These are phyloP conservation scores for Abscondita cerata DNA, from an alignment of 2,888 invertebrate genomes.

Conservation along the genomic window DNA sequence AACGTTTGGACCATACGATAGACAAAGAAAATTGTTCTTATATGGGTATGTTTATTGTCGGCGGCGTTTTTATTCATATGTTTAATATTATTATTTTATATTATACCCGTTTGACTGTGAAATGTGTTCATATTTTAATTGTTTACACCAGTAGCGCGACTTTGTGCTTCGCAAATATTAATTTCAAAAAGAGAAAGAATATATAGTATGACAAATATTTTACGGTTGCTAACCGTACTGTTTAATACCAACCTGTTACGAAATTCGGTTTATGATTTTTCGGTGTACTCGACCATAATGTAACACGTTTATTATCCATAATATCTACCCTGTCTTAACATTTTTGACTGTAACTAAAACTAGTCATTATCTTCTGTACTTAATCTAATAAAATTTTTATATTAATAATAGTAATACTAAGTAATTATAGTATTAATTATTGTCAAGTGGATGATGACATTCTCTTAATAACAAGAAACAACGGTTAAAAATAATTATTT, in stretches of 20 bases:
- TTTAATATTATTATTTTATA: slow-evolving; percentile 83
- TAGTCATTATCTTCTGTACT: neutral
- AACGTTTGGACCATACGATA: slow-evolving; percentile 87
- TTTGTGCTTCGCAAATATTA: slow-evolving; percentile 89
- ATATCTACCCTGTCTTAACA: neutral
- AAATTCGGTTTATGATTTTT: neutral
- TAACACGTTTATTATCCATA: neutral
- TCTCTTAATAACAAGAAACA: neutral
- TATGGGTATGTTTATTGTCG: slow-evolving; percentile 71
- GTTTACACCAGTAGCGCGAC: slow-evolving; percentile 85
- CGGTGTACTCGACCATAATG: slow-evolving; percentile 6
- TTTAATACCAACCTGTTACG: slow-evolving; percentile 25
- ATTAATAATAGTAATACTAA: neutral
- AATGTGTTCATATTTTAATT: slow-evolving; percentile 87
- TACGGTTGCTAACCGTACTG: slow-evolving; percentile 57
- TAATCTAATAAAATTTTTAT: neutral
- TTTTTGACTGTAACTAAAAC: neutral
- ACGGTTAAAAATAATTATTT: neutral
- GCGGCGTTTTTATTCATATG: slow-evolving; percentile 78
- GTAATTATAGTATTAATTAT: neutral
- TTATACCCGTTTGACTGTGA: slow-evolving; percentile 85
- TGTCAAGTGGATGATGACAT: neutral
- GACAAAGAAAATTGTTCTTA: slow-evolving; percentile 78
- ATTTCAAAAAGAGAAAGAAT: slow-evolving; percentile 77
- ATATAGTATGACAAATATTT: slow-evolving; percentile 75